Evolutionary conservation across 2,888 invertebrate species (phyloP), one percentile per base, ranked within the genome.

Genomic region (Lepidochitona cinerea): DNA sequence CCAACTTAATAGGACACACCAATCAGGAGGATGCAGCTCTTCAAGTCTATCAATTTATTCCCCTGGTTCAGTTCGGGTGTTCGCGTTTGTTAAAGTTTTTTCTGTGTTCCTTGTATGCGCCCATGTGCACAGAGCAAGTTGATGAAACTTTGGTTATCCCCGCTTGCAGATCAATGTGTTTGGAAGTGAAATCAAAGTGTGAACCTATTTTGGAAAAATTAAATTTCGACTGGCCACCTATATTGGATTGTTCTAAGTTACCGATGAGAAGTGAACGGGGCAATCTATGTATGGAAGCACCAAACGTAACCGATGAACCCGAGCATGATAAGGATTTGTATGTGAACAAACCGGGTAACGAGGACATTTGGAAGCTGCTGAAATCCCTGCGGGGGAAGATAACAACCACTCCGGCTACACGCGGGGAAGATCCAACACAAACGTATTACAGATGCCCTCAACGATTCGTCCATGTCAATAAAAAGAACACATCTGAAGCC

Each of bases 71-170:
- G 81, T 94, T 94, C 86, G 94, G 94, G 70, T 97, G 97, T 89
- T 96, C 96, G 4, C 92, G 93, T 73, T 94, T 96, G 87, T 93
- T 96, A 54, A 93, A 95, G 81, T 95, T 97, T 91, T 94, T 97
- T 88, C 93, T 97, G 76, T 97, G 97, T 92, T 95, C 96, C 23
- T 94, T 97, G 70, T 96, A 96, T 91, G 95, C 96, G 12, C 97
- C 97, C 49, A 94, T 97, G 90, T 97, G 97, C 91, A 96, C 96
- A 37, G 95, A 95, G 87, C 94, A 96, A 90, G 95, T 96, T 79
- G 94, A 95, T 35, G 95, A 95, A 83, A 94, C 96, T 0, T 81
- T 90, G 65, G 84, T 88, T 53, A 95, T 97, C 77, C 95, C 95
- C 75, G 95, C 96, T 12, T 97, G 97, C 91, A 93, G 95, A 76